Evolutionary conservation across 2,888 invertebrate species (phyloP).

Genomic region (Lobophora halterata): DNA sequence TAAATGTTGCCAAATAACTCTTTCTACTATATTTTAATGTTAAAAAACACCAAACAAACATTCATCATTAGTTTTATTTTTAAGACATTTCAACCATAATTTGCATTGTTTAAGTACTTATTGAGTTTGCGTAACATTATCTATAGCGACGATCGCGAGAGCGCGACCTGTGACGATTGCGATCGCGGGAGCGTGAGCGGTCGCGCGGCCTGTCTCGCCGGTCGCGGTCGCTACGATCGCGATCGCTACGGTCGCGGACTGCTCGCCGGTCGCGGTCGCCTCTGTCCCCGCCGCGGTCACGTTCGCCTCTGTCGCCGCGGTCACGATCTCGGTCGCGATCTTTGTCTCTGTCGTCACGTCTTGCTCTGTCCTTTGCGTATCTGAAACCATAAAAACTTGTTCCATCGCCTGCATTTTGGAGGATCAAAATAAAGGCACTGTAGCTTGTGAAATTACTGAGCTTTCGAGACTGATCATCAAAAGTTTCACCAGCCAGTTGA

Average conservation of each 20-base stretch:
- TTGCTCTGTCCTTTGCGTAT: conserved; percentile 66
- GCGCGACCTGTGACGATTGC: conserved; percentile 55
- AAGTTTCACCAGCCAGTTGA: too few species aligned
- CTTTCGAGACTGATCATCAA: too few species aligned
- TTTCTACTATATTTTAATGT: too few species aligned
- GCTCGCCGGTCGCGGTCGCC: too few species aligned
- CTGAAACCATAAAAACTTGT: conserved; percentile 45
- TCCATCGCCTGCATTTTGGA: too few species aligned
- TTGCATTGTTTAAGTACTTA: conserved; percentile 26
- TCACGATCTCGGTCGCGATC: conserved; percentile 56
- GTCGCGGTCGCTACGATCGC: conserved; percentile 40
- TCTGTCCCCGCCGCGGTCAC: too few species aligned
- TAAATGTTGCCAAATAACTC: too few species aligned
- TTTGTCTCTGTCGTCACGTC: conserved; percentile 61
- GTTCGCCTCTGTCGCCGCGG: conserved; percentile 44
- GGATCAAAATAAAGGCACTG: too few species aligned
- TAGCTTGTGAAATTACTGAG: too few species aligned
- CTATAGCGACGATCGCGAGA: conserved; percentile 68
- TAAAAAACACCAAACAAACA: conserved; percentile 6
- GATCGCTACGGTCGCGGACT: conserved; percentile 20
- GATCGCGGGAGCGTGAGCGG: conserved; percentile 49
- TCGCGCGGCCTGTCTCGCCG: conserved; percentile 33
- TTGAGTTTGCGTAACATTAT: conserved; percentile 50
- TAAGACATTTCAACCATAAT: conserved; percentile 46
- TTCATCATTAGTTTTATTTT: conserved; percentile 56